These are phyloP conservation scores for Morpho achilles DNA, from an alignment of 2,888 invertebrate genomes.

Conservation along the genomic window DNA sequence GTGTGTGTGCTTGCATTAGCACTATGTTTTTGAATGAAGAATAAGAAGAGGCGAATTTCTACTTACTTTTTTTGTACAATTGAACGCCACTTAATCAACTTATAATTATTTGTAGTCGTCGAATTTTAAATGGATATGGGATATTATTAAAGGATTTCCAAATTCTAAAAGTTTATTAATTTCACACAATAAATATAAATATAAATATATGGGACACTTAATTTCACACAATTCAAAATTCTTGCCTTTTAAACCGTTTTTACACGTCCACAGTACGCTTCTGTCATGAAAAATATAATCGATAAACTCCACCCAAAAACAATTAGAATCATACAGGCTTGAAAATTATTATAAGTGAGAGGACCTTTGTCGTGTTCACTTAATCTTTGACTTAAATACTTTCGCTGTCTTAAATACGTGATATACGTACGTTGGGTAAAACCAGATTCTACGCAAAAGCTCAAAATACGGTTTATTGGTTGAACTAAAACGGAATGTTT, in stretches of 20 bases:
- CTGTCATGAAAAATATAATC: conserved; percentile 42
- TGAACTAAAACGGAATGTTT: conserved; percentile 41
- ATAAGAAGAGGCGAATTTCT: no score
- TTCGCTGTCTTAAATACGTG: conserved; percentile 32
- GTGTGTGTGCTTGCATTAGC: no score
- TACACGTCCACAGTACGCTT: conserved; percentile 37
- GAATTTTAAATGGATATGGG: no score
- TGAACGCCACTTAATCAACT: no score
- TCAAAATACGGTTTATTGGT: conserved; percentile 39
- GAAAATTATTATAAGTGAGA: conserved; percentile 39
- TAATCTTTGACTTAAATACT: conserved; percentile 28
- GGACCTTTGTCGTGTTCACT: conserved; percentile 20
- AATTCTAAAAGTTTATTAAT: no score
- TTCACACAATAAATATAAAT: no score
- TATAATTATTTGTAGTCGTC: no score
- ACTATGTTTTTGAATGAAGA: no score
- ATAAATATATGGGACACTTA: no score
- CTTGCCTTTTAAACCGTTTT: background rate
- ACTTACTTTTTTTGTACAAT: no score
- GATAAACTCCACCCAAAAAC: conserved; percentile 42
- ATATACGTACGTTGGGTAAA: conserved; percentile 37
- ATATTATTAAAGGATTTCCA: no score
- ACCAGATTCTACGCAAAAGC: conserved; percentile 43
- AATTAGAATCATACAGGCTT: conserved; percentile 38
- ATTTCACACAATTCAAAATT: background rate